Evolutionary conservation across 2,888 invertebrate genomes (phyloP).

Genomic region (Leptopilina myrica): DNA sequence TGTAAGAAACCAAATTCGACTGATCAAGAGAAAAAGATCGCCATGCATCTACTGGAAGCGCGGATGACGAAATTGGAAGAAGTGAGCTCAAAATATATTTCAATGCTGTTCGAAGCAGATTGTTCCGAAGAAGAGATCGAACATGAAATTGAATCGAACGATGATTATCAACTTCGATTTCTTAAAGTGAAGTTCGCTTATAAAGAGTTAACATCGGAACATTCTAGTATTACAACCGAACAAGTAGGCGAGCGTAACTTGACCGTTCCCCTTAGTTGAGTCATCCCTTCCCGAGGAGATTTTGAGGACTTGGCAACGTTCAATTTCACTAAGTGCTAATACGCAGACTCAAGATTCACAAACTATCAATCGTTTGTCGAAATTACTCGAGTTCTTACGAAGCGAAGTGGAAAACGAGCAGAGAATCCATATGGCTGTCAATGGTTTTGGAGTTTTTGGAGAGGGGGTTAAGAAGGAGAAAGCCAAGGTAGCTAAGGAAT

Average conservation of each 20-base stretch:
- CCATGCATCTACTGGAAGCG: neutral
- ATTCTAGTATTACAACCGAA: neutral
- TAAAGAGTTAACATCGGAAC: neutral
- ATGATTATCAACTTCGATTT: slow-evolving; percentile 22
- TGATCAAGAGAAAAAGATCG: neutral
- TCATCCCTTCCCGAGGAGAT: slow-evolving; percentile 62
- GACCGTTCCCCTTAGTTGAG: slow-evolving; percentile 60
- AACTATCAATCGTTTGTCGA: slow-evolving; percentile 40
- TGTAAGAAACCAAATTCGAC: neutral
- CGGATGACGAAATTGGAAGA: neutral
- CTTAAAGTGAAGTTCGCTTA: slow-evolving; percentile 8
- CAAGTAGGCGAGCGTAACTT: neutral
- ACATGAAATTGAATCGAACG: neutral
- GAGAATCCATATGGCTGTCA: slow-evolving; percentile 51
- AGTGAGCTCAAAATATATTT: neutral
- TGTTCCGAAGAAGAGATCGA: neutral
- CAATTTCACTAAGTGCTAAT: slow-evolving; percentile 9
- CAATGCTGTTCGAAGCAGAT: neutral
- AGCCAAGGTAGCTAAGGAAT: slow-evolving; percentile 1
- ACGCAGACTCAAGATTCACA: slow-evolving; percentile 40
- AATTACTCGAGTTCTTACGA: slow-evolving; percentile 53
- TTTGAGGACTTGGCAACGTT: slow-evolving; percentile 59
- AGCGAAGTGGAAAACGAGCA: slow-evolving; percentile 56
- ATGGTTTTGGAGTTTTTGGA: slow-evolving; percentile 44
- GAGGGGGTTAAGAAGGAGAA: slow-evolving; percentile 11